Base-by-base conservation (phyloP, 2,888 invertebrate genomes). In the Leptinotarsa haldemani region DNA sequence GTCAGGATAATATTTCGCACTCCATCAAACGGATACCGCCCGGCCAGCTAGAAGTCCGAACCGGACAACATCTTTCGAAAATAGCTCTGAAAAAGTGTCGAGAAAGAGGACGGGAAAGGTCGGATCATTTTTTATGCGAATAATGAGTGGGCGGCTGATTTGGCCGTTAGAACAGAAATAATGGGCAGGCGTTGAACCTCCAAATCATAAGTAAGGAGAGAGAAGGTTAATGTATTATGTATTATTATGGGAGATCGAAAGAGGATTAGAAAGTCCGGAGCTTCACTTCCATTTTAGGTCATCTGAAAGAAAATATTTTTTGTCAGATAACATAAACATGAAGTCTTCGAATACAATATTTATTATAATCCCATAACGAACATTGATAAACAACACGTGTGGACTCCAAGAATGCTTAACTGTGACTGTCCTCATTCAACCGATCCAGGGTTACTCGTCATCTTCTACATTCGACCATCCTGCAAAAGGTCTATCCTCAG, bases 1-100 rank as follows among this genome's bases (percentile, higher is more conserved):
- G 83, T 82, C 83, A 81, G 78, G 80, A 80, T 82, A 79, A 83
- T 83, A 80, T 82, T 81, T 80, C 79, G 80, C 82, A 81, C 82
- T 82, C 80, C 77, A 82, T 83, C 83, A 82, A 80, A 75, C 76
- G 81, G 81, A 82, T 82, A 78, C 74, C 47, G 20, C 50, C 40
- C 22, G 50, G 47, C 48, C 48, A 22, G 66, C 66, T 48, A 30
- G 67, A 52, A 67, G 48, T 66, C 66, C 65, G 50, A 58, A 48
- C 58, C 7, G 47, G 46, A 20, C 46, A 47, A 53, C 18, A 18
- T 66, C 61, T 61, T 61, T 40, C 63, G 64, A 69, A 72, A 68
- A 69, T 65, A 64, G 68, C 25, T 69, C 25, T 40, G 65, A 73
- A 69, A 69, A 69, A 72, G 53, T 72, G 69, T 72, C 72, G 65